Percentiles rank a stretch among this genome's conserved stretches.
These are phyloP conservation scores for Acanthornis magna DNA, from an alignment of 2,797 vertebrate species.

Conservation along the genomic window DNA sequence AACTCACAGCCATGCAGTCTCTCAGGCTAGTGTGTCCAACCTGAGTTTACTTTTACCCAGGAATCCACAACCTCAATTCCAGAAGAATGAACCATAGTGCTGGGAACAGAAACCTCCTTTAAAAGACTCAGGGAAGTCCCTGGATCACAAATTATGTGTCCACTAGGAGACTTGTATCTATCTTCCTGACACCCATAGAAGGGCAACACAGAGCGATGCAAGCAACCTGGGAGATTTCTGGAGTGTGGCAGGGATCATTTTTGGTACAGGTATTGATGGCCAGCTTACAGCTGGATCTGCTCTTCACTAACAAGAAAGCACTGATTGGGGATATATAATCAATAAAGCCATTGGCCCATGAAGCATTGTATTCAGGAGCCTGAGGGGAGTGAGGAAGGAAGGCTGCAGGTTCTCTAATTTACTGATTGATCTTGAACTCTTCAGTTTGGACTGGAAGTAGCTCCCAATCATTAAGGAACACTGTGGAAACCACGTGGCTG, in stretches of 20 bases:
- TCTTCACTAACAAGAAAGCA: neutral
- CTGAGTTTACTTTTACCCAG: neutral
- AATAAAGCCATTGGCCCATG: neutral
- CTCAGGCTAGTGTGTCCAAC: neutral
- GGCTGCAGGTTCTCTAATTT: neutral
- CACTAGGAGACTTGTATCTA: neutral
- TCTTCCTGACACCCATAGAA: neutral
- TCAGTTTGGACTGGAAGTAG: neutral
- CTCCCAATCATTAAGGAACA: neutral
- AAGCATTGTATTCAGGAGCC: neutral
- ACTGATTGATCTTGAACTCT: neutral
- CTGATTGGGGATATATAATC: neutral
- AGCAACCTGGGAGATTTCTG: neutral
- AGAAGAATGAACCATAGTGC: neutral
- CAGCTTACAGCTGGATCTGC: neutral
- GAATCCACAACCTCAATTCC: fast-evolving
- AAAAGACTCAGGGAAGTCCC: neutral
- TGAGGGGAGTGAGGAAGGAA: neutral
- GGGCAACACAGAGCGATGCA: neutral
- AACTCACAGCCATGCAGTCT: neutral
- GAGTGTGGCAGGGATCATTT: neutral
- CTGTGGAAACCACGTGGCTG: neutral
- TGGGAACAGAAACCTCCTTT: neutral
- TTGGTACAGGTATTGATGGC: neutral
- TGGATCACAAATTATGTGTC: neutral